These are phyloP conservation scores for Erythrolamprus reginae DNA, from an alignment of 2,113 vertebrate genomes.

Conservation along the genomic window DNA sequence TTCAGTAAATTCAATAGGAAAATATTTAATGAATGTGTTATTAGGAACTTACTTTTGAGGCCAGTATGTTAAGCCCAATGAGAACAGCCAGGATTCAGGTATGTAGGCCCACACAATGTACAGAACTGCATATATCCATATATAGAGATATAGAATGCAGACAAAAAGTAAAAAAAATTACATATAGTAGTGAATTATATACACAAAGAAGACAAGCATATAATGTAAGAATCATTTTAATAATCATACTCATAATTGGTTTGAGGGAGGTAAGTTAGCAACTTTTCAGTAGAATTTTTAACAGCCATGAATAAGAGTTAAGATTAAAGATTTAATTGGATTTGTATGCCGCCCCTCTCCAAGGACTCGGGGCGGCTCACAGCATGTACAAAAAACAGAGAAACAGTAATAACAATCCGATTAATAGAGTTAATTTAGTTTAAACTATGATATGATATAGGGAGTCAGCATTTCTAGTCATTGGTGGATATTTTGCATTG, in stretches of 20 bases:
- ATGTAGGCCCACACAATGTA: conserved; percentile 92
- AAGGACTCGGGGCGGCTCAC: too few relatives aligned
- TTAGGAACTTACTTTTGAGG: conserved; percentile 91
- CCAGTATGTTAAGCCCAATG: conserved; percentile 90
- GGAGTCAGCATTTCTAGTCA: background rate
- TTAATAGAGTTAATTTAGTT: background rate
- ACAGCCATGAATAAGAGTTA: background rate
- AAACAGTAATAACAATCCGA: too few relatives aligned
- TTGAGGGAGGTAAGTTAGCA: background rate
- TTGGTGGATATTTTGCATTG: background rate
- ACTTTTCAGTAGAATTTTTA: background rate
- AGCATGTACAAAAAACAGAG: too few relatives aligned
- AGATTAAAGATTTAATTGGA: too few relatives aligned
- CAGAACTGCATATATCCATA: conserved; percentile 68
- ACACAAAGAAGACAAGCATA: background rate
- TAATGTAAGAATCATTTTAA: background rate
- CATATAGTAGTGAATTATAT: background rate
- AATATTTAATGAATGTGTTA: conserved; percentile 5
- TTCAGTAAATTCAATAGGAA: background rate
- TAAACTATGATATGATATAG: background rate
- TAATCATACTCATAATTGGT: background rate
- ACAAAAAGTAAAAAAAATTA: background rate
- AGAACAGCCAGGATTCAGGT: conserved; percentile 90
- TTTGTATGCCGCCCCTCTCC: too few relatives aligned
- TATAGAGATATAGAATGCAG: background rate